Base-by-base conservation (phyloP, 2,888 invertebrate genomes). In the Asteroscopus sphinx region DNA sequence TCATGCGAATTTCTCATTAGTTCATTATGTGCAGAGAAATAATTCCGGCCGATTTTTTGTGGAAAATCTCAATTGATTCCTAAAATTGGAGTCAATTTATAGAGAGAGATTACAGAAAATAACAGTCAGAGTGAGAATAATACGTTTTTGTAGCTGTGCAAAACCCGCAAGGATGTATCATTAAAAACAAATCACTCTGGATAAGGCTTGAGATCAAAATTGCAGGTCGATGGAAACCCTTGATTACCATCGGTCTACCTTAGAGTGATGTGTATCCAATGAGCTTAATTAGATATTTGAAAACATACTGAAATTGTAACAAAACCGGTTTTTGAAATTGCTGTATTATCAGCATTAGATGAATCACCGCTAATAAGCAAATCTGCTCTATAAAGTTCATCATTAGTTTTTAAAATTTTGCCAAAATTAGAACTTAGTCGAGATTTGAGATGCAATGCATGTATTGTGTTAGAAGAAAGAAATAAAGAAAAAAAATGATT, bases 201-300 rank as follows among this genome's bases (percentile, higher is more conserved):
- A 8, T 16, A 15, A 16, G 36, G 36, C 36, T 36, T 11, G 16
- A n/a, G 36, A 36, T 16, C 11, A 36, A 36, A 16, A 36, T 36
- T 36, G 16, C 15, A 35, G 9, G 16, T 16, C 16, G 11, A 16
- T 36, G 11, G 13, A 35, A 8, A 15, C 15, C 35, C 35, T 35
- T 35, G 35, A 36, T 36, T 36, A 11, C 36, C 33, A 15, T 15
- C 33, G 13, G 15, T 16, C 11, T 35, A 4, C 35, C 15, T 36
- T 16, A 21, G 21, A 21, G 5, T 21, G 21, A 21, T 21, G 21
- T 21, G 4, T 21, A 21, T 21, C 21, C 21, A 21, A 21, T 21
- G 21, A 21, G 6, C 21, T 1, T 21, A 21, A 6, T 4, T 21
- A 21, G 3, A 21, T 6, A 21, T 28, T 28, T 28, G 28, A 28